Evolutionary conservation across 2,113 vertebrate genomes (phyloP).

Genomic region (Casuarius casuarius): DNA sequence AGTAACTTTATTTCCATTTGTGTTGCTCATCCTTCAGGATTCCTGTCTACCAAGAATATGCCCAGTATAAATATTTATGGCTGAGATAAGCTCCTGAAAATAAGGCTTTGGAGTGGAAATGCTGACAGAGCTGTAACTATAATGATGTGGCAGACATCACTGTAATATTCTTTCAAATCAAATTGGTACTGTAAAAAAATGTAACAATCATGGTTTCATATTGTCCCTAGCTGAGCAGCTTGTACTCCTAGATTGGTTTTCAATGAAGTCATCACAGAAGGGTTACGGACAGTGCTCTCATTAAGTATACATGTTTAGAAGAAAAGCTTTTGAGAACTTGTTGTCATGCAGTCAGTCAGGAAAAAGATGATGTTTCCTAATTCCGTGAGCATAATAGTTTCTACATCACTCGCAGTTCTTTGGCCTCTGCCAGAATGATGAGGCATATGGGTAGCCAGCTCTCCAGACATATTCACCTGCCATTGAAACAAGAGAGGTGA

Average conservation of each 20-base stretch:
- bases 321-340: not conserved
- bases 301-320: not conserved
- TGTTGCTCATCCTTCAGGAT: not conserved
- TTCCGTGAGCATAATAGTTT: not conserved
- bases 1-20: not conserved
- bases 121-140: not conserved
- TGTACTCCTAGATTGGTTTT: not conserved
- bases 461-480: not conserved
- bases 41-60: not conserved
- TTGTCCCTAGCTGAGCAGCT: not conserved
- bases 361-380: not conserved
- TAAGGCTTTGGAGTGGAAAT: not conserved
- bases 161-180: not conserved
- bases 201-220: not conserved
- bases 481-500: not conserved
- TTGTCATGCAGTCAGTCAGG: not conserved
- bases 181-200: not conserved
- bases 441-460: not conserved
- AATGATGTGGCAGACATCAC: not conserved
- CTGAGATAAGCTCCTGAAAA: not conserved
- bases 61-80: not conserved
- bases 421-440: not conserved
- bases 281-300: not conserved
- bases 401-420: not conserved
- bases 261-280: not conserved